Evolutionary conservation across 2,888 invertebrate genomes (phyloP).

Genomic region (Pteria penguin): DNA sequence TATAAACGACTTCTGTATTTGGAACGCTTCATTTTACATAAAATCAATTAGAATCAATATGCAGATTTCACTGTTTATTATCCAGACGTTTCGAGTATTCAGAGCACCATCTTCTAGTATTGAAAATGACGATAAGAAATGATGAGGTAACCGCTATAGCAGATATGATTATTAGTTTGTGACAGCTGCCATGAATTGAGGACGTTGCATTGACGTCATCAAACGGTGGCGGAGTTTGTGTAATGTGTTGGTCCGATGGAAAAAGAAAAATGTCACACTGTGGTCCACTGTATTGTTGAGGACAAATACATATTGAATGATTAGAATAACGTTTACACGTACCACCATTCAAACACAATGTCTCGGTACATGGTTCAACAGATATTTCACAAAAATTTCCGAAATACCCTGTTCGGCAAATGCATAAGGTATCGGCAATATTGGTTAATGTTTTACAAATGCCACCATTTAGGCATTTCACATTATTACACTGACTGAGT

Average conservation of each 20-base stretch:
- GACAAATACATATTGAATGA: constrained; percentile 59
- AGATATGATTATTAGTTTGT: not conserved
- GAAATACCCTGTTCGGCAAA: constrained; percentile 52
- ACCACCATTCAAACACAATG: constrained; percentile 61
- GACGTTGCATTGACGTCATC: not conserved
- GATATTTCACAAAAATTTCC: constrained; percentile 61
- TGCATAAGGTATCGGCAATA: constrained; percentile 48
- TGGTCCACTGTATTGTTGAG: constrained; percentile 49
- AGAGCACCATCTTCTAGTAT: not conserved
- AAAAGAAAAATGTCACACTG: constrained; percentile 49
- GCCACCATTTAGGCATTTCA: constrained; percentile 38
- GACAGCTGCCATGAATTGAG: not conserved
- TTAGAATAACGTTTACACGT: constrained; percentile 58
- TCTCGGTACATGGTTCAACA: constrained; percentile 53
- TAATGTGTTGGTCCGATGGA: constrained; percentile 26
- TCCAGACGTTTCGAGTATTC: not conserved
- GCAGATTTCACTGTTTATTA: no score
- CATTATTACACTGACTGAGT: constrained; percentile 16
- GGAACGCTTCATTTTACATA: no score
- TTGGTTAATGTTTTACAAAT: constrained; percentile 45
- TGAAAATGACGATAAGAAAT: not conserved
- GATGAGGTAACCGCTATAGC: not conserved
- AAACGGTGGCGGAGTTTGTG: not conserved
- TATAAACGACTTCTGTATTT: no score
- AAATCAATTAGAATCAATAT: no score